Conservation (phyloP, 2,113 vertebrate genomes). For the Prunella fulvescens region DNA sequence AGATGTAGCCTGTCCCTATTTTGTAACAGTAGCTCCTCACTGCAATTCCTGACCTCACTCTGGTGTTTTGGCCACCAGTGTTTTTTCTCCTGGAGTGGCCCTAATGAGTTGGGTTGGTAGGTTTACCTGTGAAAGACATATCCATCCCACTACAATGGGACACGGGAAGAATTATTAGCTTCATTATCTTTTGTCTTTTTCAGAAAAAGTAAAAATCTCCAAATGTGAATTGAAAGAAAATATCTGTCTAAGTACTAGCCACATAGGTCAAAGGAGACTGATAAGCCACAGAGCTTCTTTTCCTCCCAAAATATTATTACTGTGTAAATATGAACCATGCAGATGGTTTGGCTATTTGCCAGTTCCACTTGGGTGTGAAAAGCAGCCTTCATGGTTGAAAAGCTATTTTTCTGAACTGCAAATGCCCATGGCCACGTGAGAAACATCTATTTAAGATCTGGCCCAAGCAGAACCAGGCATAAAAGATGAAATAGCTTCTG, state of each 20-base stretch:
- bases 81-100: background rate
- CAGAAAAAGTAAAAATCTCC: background rate
- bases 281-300: slow-evolving; percentile 50
- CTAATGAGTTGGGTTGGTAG: background rate
- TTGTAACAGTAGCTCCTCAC: background rate
- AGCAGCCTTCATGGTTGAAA: slow-evolving; percentile 43
- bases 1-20: background rate
- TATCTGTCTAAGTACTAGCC: background rate
- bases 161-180: background rate
- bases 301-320: background rate
- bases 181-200: background rate
- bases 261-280: slow-evolving; percentile 6
- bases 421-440: background rate
- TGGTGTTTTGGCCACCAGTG: background rate
- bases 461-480: slow-evolving; percentile 4
- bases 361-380: slow-evolving; percentile 58
- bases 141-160: background rate
- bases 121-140: background rate
- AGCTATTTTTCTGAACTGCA: slow-evolving; percentile 29
- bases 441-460: slow-evolving; percentile 25
- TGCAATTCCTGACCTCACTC: background rate
- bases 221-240: background rate
- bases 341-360: slow-evolving; percentile 45
- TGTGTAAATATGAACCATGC: background rate
- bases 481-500: background rate